phyloP scores from a whole-genome alignment of 2,113 vertebrate species.

The Pampusana beccarii region DNA sequence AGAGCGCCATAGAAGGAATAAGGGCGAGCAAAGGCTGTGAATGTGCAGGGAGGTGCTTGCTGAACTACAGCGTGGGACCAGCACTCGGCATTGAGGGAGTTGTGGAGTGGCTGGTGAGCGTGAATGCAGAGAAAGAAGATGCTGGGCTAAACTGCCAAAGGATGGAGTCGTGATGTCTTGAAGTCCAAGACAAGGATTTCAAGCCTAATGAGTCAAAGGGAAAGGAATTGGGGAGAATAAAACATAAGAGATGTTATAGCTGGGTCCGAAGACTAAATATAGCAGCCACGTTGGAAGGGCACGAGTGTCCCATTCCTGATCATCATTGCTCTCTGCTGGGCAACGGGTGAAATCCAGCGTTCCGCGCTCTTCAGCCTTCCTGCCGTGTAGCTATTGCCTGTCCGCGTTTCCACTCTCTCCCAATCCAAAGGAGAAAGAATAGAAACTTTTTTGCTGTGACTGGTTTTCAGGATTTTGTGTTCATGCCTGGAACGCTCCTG shows the following conservation, averaged over 20 bases:
- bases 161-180: background rate
- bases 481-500: background rate
- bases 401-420: background rate
- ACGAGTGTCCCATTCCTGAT: background rate
- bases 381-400: background rate
- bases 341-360: background rate
- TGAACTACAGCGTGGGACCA: background rate
- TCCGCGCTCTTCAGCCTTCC: background rate
- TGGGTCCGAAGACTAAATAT: background rate
- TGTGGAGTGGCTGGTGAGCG: background rate
- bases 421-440: background rate
- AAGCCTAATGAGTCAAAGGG: background rate
- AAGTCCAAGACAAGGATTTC: background rate
- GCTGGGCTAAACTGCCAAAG: background rate
- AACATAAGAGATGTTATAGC: background rate
- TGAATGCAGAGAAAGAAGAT: background rate
- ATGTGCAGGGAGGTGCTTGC: background rate
- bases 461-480: background rate
- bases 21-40: background rate
- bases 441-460: background rate
- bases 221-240: background rate
- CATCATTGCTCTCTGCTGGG: background rate
- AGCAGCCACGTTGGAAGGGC: background rate
- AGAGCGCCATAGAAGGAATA: background rate
- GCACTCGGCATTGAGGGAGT: rapidly evolving